phyloP scores from a whole-genome alignment of 1,140 invertebrate species.

The Eumeta japonica region DNA sequence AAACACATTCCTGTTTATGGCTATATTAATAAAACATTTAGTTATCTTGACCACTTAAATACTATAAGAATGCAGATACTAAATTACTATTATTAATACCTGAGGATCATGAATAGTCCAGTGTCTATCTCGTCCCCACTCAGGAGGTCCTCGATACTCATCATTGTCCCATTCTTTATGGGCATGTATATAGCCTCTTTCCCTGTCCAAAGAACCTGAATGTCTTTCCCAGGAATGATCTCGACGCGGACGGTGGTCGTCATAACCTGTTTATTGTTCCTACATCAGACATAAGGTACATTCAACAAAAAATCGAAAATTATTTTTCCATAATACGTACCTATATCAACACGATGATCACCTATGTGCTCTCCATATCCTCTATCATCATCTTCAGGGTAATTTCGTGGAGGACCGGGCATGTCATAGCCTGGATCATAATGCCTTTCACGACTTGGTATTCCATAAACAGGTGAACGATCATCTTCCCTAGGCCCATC shows the following conservation, averaged over 20 bases:
- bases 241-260: conserved; percentile 42
- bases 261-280: conserved; percentile 45
- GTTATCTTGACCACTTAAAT: not conserved
- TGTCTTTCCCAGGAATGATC: conserved; percentile 53
- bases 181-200: conserved; percentile 49
- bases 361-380: conserved; percentile 46
- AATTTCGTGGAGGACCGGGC: conserved; percentile 43
- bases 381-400: conserved; percentile 51
- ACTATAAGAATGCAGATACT: not conserved
- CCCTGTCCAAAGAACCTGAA: conserved; percentile 47
- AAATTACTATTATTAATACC: conserved; percentile 18
- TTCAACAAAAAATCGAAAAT: not conserved
- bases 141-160: conserved; percentile 43
- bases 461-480: conserved; percentile 47
- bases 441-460: conserved; percentile 44
- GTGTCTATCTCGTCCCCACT: conserved; percentile 50
- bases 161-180: conserved; percentile 57
- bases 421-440: conserved; percentile 53
- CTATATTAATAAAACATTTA: not conserved
- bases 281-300: no score
- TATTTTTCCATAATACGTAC: conserved; percentile 15
- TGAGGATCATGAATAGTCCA: conserved; percentile 52
- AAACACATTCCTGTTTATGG: no score
- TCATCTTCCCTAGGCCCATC: conserved; percentile 42
- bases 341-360: conserved; percentile 45